Percentiles rank a stretch among this genome's conserved stretches.
Conservation (phyloP, 2,888 invertebrate species). For the Amphipoea oculea region DNA sequence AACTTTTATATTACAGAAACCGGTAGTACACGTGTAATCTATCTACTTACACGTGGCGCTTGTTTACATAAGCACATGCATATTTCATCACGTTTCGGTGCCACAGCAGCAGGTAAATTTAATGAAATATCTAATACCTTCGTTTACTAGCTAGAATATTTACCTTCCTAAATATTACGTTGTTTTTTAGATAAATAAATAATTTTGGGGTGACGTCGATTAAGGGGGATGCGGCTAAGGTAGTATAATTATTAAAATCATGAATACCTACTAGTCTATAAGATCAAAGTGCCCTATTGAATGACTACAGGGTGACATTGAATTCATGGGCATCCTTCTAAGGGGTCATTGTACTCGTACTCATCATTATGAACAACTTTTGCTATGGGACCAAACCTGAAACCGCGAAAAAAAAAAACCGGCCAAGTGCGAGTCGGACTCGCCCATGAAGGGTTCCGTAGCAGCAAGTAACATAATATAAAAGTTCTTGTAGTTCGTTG, state of each 20-base stretch:
- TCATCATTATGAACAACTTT: too few relatives aligned
- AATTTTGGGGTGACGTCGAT: neutral
- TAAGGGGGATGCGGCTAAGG: too few relatives aligned
- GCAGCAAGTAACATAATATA: too few relatives aligned
- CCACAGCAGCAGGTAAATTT: neutral
- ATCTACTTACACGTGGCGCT: conserved; percentile 11
- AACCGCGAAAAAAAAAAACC: too few relatives aligned
- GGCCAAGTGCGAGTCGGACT: too few relatives aligned
- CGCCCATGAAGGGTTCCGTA: too few relatives aligned
- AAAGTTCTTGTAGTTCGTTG: too few relatives aligned
- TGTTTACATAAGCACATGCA: conserved; percentile 12
- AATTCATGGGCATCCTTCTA: too few relatives aligned
- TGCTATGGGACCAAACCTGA: too few relatives aligned
- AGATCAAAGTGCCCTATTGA: neutral
- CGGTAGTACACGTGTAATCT: neutral
- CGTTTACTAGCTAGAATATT: neutral
- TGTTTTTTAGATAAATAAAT: neutral
- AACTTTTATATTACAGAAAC: neutral
- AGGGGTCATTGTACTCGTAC: too few relatives aligned
- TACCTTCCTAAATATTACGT: too few relatives aligned
- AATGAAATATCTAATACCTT: neutral
- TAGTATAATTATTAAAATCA: neutral
- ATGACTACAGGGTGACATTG: too few relatives aligned
- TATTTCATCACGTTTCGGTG: neutral
- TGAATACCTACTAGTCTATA: neutral